Evolutionary conservation across 2,888 invertebrate species (phyloP).

Genomic region (Drosophila colorata): DNA sequence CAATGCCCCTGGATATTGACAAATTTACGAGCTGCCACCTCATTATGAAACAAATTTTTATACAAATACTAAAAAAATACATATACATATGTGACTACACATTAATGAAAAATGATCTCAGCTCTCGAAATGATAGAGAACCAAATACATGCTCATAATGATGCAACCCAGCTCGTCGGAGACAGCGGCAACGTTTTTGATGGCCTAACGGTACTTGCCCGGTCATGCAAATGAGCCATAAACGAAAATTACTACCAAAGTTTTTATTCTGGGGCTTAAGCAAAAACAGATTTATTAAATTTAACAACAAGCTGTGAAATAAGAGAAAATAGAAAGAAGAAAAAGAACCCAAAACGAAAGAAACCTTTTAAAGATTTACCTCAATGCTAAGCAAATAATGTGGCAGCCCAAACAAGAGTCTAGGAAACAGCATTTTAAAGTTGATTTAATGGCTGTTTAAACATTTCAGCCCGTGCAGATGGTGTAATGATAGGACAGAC

Average conservation of each 20-base stretch:
- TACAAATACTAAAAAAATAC: conserved; percentile 41
- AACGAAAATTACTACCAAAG: conserved; percentile 44
- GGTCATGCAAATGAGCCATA: conserved; percentile 75
- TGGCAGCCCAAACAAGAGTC: conserved; percentile 30
- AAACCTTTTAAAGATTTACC: conserved; percentile 11
- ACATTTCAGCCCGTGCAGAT: conserved; percentile 19
- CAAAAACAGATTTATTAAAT: conserved; percentile 61
- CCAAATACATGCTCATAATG: conserved; percentile 46
- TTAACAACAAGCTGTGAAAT: conserved; percentile 70
- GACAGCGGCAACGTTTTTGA: conserved; percentile 24
- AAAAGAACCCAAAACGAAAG: conserved; percentile 18
- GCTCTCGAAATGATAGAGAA: conserved; percentile 9
- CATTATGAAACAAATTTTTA: conserved; percentile 66
- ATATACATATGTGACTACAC: conserved; percentile 12
- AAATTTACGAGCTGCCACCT: conserved; percentile 73
- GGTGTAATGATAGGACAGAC: conserved; percentile 43
- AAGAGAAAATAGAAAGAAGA: conserved; percentile 18
- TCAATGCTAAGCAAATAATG: conserved; percentile 43
- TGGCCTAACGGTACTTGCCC: conserved; percentile 62
- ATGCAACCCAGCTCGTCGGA: conserved; percentile 37
- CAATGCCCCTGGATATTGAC: conserved; percentile 48
- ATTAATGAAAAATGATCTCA: conserved; percentile 53
- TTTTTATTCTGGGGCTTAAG: conserved; percentile 19
- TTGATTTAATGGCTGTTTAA: conserved; percentile 41
- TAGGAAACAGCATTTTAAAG: conserved; percentile 15